Evolutionary conservation across 2,888 invertebrate species (phyloP), one percentile per base, ranked within the genome.

Genomic region (Nomada ferruginata): DNA sequence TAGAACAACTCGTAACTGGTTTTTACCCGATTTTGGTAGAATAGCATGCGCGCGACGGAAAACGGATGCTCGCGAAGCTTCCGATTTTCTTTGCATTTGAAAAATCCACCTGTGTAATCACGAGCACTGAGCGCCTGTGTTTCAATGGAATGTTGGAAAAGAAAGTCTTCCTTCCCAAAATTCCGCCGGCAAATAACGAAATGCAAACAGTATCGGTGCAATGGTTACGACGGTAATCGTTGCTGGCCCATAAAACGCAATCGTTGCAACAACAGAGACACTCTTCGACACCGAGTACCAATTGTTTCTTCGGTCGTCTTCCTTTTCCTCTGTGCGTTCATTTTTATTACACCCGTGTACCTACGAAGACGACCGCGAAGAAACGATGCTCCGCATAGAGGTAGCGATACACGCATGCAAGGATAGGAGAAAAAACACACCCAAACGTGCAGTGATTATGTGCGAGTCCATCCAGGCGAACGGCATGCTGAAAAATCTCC

Each of bases 391-490:
- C 18, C n/a, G 18, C 55, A 26, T 13, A 9, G 42, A 73, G 64
- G 53, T 23, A 61, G 20, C 23, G 85, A 77, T 79, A 65, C 76
- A 83, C 68, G 82, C 92, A 91, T 92, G 92, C 92, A 86, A 89
- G 87, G 88, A 85, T 85, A 9, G 5, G 5, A 65, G 88, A 90
- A 89, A 3, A 47, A 15, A 2, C 47, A 87, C 84, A 87, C 89
- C 53, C 81, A 79, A 87, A 90, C 91, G 88, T 92, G 91, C 91
- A 85, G 88, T 89, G 89, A 86, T 87, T 84, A 89, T 91, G 87
- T 92, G 92, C 92, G 79, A 87, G 91, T 92, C 90, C 92, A 91
- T 83, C 87, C 88, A 89, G 81, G 81, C 90, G 79, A 69, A 71
- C 76, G 63, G 66, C 91, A 91, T 92, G 91, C 92, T 83, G 88